Conservation (phyloP, 1,140 invertebrate species). For the Drosophila subobscura region DNA sequence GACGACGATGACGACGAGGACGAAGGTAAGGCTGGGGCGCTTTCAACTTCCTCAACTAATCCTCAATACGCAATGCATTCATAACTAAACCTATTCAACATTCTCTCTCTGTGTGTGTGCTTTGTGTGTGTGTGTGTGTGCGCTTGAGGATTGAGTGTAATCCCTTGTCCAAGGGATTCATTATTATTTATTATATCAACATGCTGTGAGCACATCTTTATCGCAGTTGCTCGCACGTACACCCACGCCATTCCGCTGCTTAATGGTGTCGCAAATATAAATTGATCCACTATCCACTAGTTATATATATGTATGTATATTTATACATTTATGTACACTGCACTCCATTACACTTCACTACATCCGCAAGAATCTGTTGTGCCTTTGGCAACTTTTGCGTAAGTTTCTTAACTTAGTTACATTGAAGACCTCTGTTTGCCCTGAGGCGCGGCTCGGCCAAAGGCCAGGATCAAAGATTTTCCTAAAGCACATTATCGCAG, state of each 20-base stretch:
- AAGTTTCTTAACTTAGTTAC: slow-evolving; percentile 62
- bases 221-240: slow-evolving; percentile 31
- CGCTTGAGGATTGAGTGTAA: slow-evolving; percentile 7
- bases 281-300: slow-evolving; percentile 45
- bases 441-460: slow-evolving; percentile 1
- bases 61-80: slow-evolving; percentile 32
- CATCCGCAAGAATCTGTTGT: slow-evolving; percentile 35
- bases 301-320: background rate
- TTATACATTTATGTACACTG: slow-evolving; percentile 27
- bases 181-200: slow-evolving; percentile 50
- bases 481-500: slow-evolving; percentile 38
- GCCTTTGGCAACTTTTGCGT: slow-evolving; percentile 64
- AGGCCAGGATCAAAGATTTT: slow-evolving; percentile 1
- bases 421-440: slow-evolving; percentile 23
- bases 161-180: slow-evolving; percentile 31
- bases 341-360: slow-evolving; percentile 56
- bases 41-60: slow-evolving; percentile 16
- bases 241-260: slow-evolving; percentile 21
- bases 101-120: slow-evolving; percentile 32
- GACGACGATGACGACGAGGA: slow-evolving; percentile 62
- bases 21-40: slow-evolving; percentile 68
- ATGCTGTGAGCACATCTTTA: slow-evolving; percentile 45
- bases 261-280: slow-evolving; percentile 79
- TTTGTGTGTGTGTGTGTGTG: slow-evolving; percentile 21
- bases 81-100: slow-evolving; percentile 53